These are phyloP conservation scores for Lampris megalopsis DNA, from an alignment of 2,113 vertebrate species.

Conservation along the genomic window DNA sequence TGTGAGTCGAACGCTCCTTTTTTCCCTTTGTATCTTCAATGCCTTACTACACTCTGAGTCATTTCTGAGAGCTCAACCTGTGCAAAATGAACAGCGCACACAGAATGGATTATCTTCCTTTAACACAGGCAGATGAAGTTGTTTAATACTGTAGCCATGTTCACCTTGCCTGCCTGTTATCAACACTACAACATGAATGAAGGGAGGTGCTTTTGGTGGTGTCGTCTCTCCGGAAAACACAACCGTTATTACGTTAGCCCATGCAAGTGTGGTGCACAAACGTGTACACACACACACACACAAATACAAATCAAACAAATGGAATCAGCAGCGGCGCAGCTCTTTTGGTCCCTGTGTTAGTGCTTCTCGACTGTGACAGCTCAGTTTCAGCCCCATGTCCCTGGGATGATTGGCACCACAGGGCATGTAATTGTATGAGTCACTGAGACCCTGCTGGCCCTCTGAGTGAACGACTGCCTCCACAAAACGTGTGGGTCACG, in stretches of 20 bases:
- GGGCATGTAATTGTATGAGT: conserved; percentile 62
- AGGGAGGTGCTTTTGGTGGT: conserved; percentile 10
- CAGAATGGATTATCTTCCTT: conserved; percentile 42
- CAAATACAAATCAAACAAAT: neutral
- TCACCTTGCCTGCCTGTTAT: neutral
- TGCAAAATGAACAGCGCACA: conserved; percentile 61
- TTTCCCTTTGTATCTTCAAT: neutral
- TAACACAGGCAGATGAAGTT: conserved; percentile 34
- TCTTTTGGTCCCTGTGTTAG: neutral
- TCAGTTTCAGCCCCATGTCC: neutral
- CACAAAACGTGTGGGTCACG: conserved; percentile 66
- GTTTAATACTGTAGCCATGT: conserved; percentile 18
- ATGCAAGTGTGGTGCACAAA: conserved; percentile 1
- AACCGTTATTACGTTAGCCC: conserved; percentile 19
- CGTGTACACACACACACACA: neutral
- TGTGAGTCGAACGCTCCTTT: neutral
- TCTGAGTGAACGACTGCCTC: conserved; percentile 57
- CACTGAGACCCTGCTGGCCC: conserved; percentile 51
- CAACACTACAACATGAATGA: conserved; percentile 1
- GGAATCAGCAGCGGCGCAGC: neutral
- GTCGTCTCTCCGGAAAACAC: neutral
- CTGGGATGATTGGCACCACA: conserved; percentile 63
- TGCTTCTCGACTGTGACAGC: neutral
- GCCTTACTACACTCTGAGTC: conserved; percentile 46
- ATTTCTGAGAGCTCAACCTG: conserved; percentile 23